phyloP scores from a whole-genome alignment of 1,140 invertebrate species.

The Heliconius hewitsoni region DNA sequence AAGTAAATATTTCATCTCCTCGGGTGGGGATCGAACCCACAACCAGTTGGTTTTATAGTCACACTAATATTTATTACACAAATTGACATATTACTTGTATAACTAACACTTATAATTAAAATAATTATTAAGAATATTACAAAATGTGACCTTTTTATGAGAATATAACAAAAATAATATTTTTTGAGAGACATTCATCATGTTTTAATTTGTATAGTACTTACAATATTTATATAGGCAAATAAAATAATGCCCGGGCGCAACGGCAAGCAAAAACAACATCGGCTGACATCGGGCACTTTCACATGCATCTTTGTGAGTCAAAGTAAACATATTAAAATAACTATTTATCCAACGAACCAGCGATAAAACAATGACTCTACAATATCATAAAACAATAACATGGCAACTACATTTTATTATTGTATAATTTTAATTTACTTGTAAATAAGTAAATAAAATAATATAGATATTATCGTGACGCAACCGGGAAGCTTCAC shows the following conservation, averaged over 20 bases:
- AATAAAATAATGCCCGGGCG: slow-evolving; percentile 69
- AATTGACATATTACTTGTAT: no score
- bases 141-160: no score
- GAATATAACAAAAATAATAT: no score
- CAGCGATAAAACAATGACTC: slow-evolving; percentile 35
- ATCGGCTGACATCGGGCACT: slow-evolving; percentile 66
- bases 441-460: not conserved
- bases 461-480: not conserved
- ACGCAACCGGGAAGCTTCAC: not conserved
- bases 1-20: no score
- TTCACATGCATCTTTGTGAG: slow-evolving; percentile 53
- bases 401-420: not conserved
- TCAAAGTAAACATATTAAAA: slow-evolving; percentile 35
- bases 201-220: slow-evolving; percentile 35
- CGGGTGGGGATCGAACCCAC: no score
- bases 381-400: slow-evolving; percentile 20
- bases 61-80: no score
- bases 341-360: slow-evolving; percentile 27
- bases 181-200: not conserved
- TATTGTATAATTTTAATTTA: not conserved
- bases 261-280: slow-evolving; percentile 69
- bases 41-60: no score
- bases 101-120: no score
- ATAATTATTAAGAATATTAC: no score
- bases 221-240: slow-evolving; percentile 70